phyloP scores from a whole-genome alignment of 2,797 vertebrate species.

The Xenops minutus region DNA sequence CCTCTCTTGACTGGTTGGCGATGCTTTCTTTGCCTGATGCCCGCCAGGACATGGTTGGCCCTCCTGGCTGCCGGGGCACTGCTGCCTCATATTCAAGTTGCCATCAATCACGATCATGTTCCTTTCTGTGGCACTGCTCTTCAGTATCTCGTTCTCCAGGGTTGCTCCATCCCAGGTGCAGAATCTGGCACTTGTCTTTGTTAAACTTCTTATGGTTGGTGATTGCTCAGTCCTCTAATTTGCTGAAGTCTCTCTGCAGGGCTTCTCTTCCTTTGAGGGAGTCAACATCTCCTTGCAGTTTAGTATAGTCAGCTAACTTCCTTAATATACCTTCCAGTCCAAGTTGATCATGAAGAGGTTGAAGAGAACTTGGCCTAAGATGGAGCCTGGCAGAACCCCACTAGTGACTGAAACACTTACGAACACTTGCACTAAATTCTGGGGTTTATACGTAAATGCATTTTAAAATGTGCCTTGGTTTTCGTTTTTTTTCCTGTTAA shows the following conservation, averaged over 20 bases:
- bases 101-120: not conserved
- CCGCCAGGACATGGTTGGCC: not conserved
- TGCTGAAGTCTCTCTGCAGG: not conserved
- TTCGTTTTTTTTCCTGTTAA: not conserved
- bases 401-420: not conserved
- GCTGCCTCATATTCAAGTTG: not conserved
- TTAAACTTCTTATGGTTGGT: not conserved
- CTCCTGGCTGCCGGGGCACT: not conserved
- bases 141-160: not conserved
- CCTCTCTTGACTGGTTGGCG: not conserved
- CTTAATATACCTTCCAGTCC: not conserved
- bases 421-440: not conserved
- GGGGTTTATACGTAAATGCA: not conserved
- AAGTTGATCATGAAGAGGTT: not conserved
- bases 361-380: not conserved
- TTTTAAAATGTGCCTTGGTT: not conserved
- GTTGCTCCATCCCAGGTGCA: not conserved
- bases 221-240: not conserved
- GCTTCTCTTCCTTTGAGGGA: not conserved
- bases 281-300: not conserved
- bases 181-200: not conserved
- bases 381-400: not conserved
- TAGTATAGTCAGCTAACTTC: not conserved
- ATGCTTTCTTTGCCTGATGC: not conserved
- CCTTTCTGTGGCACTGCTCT: not conserved